Conservation (phyloP, 1,140 invertebrate genomes). For the Bursaphelenchus mucronatus region DNA sequence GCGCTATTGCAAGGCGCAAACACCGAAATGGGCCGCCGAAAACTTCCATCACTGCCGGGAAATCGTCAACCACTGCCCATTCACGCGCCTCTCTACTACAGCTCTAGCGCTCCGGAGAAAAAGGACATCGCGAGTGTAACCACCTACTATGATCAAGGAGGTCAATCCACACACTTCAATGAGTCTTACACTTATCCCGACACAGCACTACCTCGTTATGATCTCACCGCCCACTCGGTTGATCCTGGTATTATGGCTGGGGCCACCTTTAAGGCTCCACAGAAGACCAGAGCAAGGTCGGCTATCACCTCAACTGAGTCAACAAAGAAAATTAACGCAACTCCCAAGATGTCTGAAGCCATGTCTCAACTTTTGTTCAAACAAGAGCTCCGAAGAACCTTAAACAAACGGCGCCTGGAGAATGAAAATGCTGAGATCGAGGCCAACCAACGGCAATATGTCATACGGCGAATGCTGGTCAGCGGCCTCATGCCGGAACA, state of each 20-base stretch:
- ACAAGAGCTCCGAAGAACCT: conserved; percentile 52
- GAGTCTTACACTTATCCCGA: background rate
- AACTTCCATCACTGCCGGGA: conserved; percentile 54
- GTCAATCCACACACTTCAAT: conserved; percentile 3
- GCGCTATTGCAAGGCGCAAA: conserved; percentile 27
- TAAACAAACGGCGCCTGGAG: conserved; percentile 33
- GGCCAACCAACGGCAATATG: conserved; percentile 57
- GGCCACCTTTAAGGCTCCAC: conserved; percentile 32
- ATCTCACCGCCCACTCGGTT: conserved; percentile 19
- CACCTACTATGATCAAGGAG: conserved; percentile 12
- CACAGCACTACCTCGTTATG: no score
- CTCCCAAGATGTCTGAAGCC: conserved; percentile 43
- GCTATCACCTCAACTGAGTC: conserved; percentile 21
- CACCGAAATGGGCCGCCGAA: conserved; percentile 56
- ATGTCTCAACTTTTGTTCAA: conserved; percentile 53
- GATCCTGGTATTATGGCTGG: conserved; percentile 55
- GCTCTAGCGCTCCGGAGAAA: conserved; percentile 37
- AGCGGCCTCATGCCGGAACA: conserved; percentile 48
- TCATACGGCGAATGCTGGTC: conserved; percentile 48
- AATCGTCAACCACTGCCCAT: background rate
- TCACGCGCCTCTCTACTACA: conserved; percentile 40
- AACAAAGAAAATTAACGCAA: background rate
- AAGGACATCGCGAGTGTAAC: conserved; percentile 16
- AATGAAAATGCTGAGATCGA: conserved; percentile 57
- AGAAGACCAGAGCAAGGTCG: conserved; percentile 12